Evolutionary conservation across 2,888 invertebrate species (phyloP).

Genomic region (Dysmachus trigonus): DNA sequence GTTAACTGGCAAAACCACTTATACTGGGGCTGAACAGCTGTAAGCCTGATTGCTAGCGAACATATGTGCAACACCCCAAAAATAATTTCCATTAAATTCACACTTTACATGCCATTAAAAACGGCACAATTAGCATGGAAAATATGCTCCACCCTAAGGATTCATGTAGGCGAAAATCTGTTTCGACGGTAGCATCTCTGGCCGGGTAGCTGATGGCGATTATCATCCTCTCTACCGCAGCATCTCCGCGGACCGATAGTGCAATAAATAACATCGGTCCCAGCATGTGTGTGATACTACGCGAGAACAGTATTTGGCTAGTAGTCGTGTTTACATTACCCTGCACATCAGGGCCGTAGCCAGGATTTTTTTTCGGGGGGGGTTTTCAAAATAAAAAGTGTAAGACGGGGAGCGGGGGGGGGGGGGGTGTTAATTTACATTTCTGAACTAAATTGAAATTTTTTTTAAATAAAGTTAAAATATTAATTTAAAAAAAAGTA

Average conservation of each 20-base stretch:
- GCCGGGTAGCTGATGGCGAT: not conserved
- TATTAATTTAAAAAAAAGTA: too few species aligned
- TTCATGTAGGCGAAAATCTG: conserved; percentile 16
- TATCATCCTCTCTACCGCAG: not conserved
- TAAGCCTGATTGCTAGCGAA: not conserved
- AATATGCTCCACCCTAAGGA: conserved; percentile 28
- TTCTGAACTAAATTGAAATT: too few species aligned
- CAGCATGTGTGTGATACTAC: not conserved
- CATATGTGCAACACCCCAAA: conserved; percentile 22
- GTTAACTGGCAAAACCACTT: conserved; percentile 24
- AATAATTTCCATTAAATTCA: conserved; percentile 37
- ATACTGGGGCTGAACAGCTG: conserved; percentile 17
- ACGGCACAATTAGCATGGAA: conserved; percentile 20
- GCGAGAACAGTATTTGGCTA: not conserved
- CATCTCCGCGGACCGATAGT: not conserved
- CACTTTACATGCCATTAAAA: conserved; percentile 32
- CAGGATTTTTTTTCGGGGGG: too few species aligned
- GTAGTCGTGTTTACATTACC: not conserved
- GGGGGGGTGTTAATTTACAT: too few species aligned
- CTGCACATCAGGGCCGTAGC: not conserved
- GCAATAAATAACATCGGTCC: not conserved
- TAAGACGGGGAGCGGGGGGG: too few species aligned
- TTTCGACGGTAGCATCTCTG: not conserved
- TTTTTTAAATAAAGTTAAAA: too few species aligned
- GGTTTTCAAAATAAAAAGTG: too few species aligned